These are phyloP conservation scores for Rhopilema esculentum DNA, from an alignment of 30 jellyfish, hydroid and myxozoan genomes.

Conservation along the genomic window DNA sequence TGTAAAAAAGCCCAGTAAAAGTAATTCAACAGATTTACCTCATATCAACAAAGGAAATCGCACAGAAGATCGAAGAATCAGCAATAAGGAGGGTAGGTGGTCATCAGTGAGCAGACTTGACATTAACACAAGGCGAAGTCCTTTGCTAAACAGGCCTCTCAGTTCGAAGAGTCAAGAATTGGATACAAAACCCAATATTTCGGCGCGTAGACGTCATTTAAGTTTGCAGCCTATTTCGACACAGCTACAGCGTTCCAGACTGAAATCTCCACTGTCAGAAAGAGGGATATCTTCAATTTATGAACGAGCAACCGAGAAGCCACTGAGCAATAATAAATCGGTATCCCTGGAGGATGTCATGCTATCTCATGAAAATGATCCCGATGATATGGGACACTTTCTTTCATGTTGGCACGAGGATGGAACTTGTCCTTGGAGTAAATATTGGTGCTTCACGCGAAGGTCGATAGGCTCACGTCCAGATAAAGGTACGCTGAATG, in stretches of 20 bases:
- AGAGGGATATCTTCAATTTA: background rate
- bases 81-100: background rate
- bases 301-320: background rate
- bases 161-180: background rate
- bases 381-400: background rate
- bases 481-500: background rate
- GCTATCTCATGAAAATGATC: background rate
- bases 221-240: conserved; percentile 19
- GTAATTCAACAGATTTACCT: background rate
- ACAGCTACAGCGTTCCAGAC: background rate
- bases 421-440: conserved; percentile 15
- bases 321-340: background rate
- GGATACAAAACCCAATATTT: background rate
- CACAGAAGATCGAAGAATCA: background rate
- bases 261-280: background rate
- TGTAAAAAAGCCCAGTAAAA: background rate
- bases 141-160: background rate
- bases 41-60: background rate
- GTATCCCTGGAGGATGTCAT: conserved; percentile 20
- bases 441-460: conserved; percentile 14
- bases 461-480: conserved; percentile 35
- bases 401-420: background rate
- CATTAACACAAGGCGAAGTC: conserved; percentile 8
- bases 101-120: background rate
- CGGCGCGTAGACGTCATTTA: background rate